Evolutionary conservation across 2,888 invertebrate species (phyloP).

Genomic region (Drymonia ruficornis): DNA sequence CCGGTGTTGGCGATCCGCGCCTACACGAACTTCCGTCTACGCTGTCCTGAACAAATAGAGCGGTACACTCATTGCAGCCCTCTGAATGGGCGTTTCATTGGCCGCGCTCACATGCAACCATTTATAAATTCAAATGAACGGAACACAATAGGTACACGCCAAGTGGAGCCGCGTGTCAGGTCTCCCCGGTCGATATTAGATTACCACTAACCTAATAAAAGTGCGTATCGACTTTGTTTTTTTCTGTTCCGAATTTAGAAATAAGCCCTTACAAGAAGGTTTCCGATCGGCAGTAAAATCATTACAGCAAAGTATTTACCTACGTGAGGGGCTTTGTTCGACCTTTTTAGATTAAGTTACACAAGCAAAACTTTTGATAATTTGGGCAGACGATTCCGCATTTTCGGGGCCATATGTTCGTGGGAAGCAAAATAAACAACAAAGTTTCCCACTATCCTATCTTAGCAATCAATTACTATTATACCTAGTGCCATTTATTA

Average conservation of each 20-base stretch:
- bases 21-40: slow-evolving; percentile 71
- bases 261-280: slow-evolving; percentile 17
- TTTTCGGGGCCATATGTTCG: neutral
- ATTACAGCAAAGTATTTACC: neutral
- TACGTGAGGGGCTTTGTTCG: neutral
- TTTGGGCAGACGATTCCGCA: neutral
- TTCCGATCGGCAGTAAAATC: slow-evolving; percentile 4
- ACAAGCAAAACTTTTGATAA: neutral
- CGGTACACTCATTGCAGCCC: slow-evolving; percentile 52
- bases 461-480: no score
- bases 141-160: slow-evolving; percentile 23
- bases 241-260: slow-evolving; percentile 27
- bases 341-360: neutral
- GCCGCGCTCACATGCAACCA: slow-evolving; percentile 59
- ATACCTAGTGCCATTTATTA: neutral
- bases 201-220: slow-evolving; percentile 38
- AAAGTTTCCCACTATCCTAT: neutral
- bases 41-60: slow-evolving; percentile 73
- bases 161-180: slow-evolving; percentile 25
- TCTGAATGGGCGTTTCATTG: slow-evolving; percentile 60
- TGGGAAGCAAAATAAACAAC: neutral
- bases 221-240: slow-evolving; percentile 30
- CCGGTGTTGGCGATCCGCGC: slow-evolving; percentile 68
- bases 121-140: slow-evolving; percentile 68
- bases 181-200: slow-evolving; percentile 34